phyloP scores from a whole-genome alignment of 2,888 invertebrate species.

The Hirtodrosophila confusa region DNA sequence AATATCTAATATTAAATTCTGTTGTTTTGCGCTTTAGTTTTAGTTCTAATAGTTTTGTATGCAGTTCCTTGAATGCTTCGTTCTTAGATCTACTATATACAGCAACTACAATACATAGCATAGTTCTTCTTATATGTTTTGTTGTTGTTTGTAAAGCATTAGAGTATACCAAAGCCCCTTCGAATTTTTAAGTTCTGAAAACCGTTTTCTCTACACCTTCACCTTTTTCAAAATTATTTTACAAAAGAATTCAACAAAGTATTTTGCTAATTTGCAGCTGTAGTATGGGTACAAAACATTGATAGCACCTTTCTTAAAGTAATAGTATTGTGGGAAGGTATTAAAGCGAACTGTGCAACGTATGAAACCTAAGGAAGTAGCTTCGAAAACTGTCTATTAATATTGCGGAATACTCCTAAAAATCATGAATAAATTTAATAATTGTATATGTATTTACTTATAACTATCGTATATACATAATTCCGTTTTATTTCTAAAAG shows the following conservation, averaged over 20 bases:
- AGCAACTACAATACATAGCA: conserved; percentile 47
- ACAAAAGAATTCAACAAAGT: conserved; percentile 21
- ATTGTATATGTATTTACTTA: conserved; percentile 19
- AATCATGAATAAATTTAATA: conserved; percentile 10
- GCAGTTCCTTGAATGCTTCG: conserved; percentile 59
- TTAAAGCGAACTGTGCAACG: conserved; percentile 34
- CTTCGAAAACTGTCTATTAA: conserved; percentile 17
- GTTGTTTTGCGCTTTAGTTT: conserved; percentile 57
- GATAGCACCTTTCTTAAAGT: conserved; percentile 67
- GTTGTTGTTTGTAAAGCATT: conserved; percentile 83
- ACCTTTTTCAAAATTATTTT: conserved; percentile 24
- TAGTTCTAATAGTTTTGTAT: conserved; percentile 58
- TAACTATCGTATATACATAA: conserved; percentile 61
- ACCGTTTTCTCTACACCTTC: conserved; percentile 43
- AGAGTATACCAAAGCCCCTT: conserved; percentile 85
- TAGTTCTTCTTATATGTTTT: conserved; percentile 25
- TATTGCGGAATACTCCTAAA: conserved; percentile 12
- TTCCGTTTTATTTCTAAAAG: conserved; percentile 26
- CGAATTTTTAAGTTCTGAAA: conserved; percentile 63
- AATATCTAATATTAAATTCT: conserved; percentile 47
- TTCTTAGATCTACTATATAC: conserved; percentile 63
- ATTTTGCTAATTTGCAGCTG: conserved; percentile 6
- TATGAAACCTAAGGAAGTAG: conserved; percentile 47
- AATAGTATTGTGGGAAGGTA: conserved; percentile 21
- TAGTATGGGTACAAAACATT: conserved; percentile 59